Base-by-base conservation (phyloP, 92 coral and sea anemone species). In the Phenganax subtilis region DNA sequence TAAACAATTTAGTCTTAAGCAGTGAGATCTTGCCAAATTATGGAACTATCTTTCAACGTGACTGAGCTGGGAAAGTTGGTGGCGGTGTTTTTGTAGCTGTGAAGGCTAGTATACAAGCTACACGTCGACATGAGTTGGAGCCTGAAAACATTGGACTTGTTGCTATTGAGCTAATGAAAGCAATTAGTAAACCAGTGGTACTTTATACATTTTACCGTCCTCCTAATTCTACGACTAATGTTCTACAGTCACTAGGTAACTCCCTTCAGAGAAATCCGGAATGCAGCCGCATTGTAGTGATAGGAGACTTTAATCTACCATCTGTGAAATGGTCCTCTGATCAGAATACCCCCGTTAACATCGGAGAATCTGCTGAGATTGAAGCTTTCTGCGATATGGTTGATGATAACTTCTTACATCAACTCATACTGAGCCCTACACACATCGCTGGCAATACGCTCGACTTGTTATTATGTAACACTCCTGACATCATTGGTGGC, bases 131-230 rank as follows among this genome's bases (percentile, higher is more conserved):
- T 54, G 89, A 81, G 72, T 78, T 85, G 6, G 89, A 86, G 63
- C 75, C 75, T 60, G 89, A 78, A 30, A 52, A 54, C 77, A 73
- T 73, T 17, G 91, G 86, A 75, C 72, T 77, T 77, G 73, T 88
- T 10, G 89, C 78, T 57, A 81, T 85, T 30, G 86, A 85, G 30
- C 25, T 85, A 0, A 54, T 62, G 25, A 84, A 62, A 73, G 20
- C 69, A 12, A 53, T 47, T 84, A 68, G 64, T 55, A 80, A 85
- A 53, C 51, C 89, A 47, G 68, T 85, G 52, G 57, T 85, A 29
- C 79, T 85, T 37, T 88, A 86, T 66, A 53, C 71, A 15, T 88
- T 85, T 62, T 89, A 82, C 62, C 89, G 71, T 64, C 87, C 89
- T 37, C 89, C 84, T 10, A 89, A 82, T 70, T 80, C 86, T 20